Conservation (phyloP, 2,113 vertebrate species). For the Zosterops lateralis region DNA sequence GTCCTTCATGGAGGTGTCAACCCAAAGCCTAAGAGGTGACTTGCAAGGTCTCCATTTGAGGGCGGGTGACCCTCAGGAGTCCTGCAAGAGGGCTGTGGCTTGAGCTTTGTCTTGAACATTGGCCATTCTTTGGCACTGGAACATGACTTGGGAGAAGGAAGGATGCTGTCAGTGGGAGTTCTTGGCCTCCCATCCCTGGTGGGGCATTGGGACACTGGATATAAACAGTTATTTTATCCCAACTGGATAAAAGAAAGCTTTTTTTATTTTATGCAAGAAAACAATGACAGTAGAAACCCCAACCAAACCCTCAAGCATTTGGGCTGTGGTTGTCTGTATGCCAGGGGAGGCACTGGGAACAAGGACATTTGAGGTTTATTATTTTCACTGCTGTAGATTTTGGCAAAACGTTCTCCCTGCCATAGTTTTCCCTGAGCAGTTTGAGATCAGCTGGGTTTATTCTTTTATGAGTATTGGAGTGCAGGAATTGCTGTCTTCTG, state of each 20-base stretch:
- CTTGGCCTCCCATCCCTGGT: background rate
- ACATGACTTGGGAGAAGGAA: background rate
- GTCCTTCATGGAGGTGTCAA: background rate
- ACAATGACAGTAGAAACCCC: background rate
- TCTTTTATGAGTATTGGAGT: slow-evolving; percentile 10
- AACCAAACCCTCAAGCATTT: background rate
- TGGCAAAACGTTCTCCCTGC: background rate
- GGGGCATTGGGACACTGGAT: background rate
- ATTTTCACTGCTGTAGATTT: background rate
- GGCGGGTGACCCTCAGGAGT: background rate
- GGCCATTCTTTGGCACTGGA: background rate
- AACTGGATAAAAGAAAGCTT: background rate
- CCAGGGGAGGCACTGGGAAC: background rate
- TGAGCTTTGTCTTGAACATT: background rate
- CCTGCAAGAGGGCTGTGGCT: background rate
- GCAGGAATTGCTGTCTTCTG: slow-evolving; percentile 8
- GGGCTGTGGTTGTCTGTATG: background rate
- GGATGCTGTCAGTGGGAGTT: background rate
- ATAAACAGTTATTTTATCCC: background rate
- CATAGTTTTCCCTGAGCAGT: background rate
- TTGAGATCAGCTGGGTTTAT: slow-evolving; percentile 52
- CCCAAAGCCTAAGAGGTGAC: background rate
- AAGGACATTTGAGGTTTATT: background rate
- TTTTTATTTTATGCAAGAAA: background rate
- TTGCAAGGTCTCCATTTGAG: background rate